Percentiles rank a stretch among this genome's conserved stretches.
These are phyloP conservation scores for Botia kubotai DNA, from an alignment of 2,797 vertebrate genomes.

Conservation along the genomic window DNA sequence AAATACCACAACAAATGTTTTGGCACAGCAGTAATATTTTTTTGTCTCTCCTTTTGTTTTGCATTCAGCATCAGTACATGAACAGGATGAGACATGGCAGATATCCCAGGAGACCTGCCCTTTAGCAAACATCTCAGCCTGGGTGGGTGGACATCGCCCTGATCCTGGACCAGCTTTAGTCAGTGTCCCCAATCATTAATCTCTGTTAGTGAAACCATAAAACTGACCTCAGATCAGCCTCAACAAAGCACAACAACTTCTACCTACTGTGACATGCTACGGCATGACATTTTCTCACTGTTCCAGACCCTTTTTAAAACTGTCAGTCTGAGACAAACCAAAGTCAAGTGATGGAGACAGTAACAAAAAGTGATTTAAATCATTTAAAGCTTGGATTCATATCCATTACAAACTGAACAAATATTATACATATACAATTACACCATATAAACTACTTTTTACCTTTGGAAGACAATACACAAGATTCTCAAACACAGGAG, in stretches of 20 bases:
- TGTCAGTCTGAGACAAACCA: background rate
- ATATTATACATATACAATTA: background rate
- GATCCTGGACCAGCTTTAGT: constrained; percentile 2
- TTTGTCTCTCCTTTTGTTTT: constrained; percentile 10
- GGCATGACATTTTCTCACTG: constrained; percentile 2
- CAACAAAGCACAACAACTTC: background rate
- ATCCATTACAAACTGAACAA: background rate
- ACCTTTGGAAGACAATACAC: no score
- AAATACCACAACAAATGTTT: background rate
- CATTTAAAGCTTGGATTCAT: background rate
- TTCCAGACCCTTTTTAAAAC: constrained; percentile 1
- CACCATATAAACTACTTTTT: no score
- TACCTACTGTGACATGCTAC: constrained; percentile 10
- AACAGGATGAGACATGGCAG: constrained; percentile 40
- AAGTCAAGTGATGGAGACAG: background rate
- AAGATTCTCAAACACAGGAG: no score
- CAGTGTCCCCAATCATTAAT: background rate
- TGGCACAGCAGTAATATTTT: background rate
- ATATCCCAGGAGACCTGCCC: constrained; percentile 50
- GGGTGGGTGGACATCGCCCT: background rate
- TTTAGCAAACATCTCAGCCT: constrained; percentile 41
- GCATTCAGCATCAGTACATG: constrained; percentile 15
- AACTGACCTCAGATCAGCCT: constrained; percentile 37
- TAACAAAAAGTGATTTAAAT: background rate
- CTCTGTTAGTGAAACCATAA: background rate